Evolutionary conservation across 1,140 invertebrate species (phyloP), one percentile per base, ranked within the genome.

Genomic region (Drosophila obscura): DNA sequence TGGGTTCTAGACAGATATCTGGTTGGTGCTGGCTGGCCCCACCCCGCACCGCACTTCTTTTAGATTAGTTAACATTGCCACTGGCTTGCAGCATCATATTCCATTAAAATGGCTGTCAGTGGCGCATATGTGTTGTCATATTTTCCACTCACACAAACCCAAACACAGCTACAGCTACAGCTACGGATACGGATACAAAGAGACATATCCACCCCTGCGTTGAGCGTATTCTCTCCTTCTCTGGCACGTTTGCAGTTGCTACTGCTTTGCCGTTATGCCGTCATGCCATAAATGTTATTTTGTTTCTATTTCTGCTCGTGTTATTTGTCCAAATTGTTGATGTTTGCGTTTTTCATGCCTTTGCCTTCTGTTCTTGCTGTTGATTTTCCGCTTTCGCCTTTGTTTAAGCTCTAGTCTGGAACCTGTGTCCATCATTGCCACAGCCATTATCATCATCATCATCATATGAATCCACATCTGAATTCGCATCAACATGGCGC

Each of bases 101-200:
- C 83, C 83, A 88, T 88, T 88, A 88, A 88, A 88, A 88, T 88
- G 84, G 73, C 84, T 88, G 83, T 88, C 83, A 89, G 68, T 73
- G 59, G 49, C 80, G 84, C 80, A 83, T 82, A 83, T 77, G 73
- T 89, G 84, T 88, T 88, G 84, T 83, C 83, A 80, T 88, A 88
- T 80, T 77, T 88, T 77, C 57, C 66, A 46, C 44, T 46, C 55
- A 71, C 50, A 73, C 39, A 60, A 58, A 58, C 58, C 43, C 62
- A 56, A 16, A 62, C 26, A 61, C 49, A 57, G 22, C 22, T 24
- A 24, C 22, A 24, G 22, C 2, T 24, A 24, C 22, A 53, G 22
- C 22, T 24, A 24, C 22, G 4, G 22, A 24, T 24, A 4, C 22
- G 4, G 13, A 48, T 22, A 51, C 48, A 61, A 11, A 51, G 11